These are phyloP conservation scores for Phenganax marumi DNA, from an alignment of 92 coral and sea anemone species.

Conservation along the genomic window DNA sequence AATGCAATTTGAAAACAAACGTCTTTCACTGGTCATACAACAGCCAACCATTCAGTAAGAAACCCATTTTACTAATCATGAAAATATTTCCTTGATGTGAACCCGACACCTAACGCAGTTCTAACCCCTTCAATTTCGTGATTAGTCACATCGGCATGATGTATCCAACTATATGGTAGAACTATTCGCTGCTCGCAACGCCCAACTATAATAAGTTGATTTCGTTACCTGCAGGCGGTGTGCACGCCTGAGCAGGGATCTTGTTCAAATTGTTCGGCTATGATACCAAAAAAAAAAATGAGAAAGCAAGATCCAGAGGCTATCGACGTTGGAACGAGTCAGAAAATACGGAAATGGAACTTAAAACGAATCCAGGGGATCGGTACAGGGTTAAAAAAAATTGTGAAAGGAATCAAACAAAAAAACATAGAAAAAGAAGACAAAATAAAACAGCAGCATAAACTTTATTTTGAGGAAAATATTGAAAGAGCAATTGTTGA, in stretches of 20 bases:
- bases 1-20: no score
- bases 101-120: no score
- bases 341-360: background rate
- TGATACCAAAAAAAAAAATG: background rate
- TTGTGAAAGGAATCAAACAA: background rate
- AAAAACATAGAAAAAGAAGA: background rate
- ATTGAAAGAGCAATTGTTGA: background rate
- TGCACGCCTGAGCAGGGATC: no score
- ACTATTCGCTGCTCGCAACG: no score
- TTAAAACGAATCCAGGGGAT: background rate
- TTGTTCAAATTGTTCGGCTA: background rate
- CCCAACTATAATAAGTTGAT: background rate
- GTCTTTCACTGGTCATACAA: no score
- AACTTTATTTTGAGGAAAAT: background rate
- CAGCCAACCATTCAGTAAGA: no score
- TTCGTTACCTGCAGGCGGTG: background rate
- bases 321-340: slow-evolving; percentile 6
- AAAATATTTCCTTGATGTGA: no score
- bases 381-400: background rate
- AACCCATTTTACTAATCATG: no score
- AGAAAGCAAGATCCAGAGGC: background rate
- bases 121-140: no score
- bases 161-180: no score
- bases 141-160: no score
- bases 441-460: background rate